phyloP scores from a whole-genome alignment of 2,888 invertebrate genomes.

The Cephus runcator region DNA sequence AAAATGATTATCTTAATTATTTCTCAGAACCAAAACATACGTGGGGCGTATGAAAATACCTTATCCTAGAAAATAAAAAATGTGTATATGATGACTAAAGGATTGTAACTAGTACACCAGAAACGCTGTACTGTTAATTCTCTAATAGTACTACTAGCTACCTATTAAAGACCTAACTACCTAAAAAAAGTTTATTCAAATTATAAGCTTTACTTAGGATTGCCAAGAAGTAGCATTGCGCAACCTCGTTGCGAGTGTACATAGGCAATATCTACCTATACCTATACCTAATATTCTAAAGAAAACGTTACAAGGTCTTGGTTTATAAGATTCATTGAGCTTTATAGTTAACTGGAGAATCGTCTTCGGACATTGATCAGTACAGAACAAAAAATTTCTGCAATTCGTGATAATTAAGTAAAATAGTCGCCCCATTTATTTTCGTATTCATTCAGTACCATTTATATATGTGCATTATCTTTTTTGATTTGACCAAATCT shows the following conservation, averaged over 20 bases:
- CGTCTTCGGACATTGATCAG: background rate
- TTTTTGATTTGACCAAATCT: background rate
- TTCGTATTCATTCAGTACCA: background rate
- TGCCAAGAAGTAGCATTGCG: constrained; percentile 41
- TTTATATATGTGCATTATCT: background rate
- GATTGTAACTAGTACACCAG: constrained; percentile 23
- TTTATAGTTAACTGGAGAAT: constrained; percentile 12
- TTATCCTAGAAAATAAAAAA: constrained; percentile 22
- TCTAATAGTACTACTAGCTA: constrained; percentile 48
- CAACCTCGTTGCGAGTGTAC: constrained; percentile 43
- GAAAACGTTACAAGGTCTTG: constrained; percentile 39
- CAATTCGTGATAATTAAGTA: background rate
- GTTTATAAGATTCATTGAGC: constrained; percentile 24
- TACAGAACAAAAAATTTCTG: background rate
- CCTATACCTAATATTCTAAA: constrained; percentile 47
- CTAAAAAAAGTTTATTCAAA: constrained; percentile 44
- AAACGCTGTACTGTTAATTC: constrained; percentile 37
- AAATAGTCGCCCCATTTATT: background rate
- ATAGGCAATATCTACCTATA: constrained; percentile 50
- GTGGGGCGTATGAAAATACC: constrained; percentile 30
- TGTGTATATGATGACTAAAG: constrained; percentile 39
- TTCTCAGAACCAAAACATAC: constrained; percentile 56
- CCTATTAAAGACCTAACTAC: constrained; percentile 50
- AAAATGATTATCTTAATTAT: constrained; percentile 51
- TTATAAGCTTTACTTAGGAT: constrained; percentile 49